Evolutionary conservation across 2,797 vertebrate genomes (phyloP).

Genomic region (Sebastolobus altivelis): DNA sequence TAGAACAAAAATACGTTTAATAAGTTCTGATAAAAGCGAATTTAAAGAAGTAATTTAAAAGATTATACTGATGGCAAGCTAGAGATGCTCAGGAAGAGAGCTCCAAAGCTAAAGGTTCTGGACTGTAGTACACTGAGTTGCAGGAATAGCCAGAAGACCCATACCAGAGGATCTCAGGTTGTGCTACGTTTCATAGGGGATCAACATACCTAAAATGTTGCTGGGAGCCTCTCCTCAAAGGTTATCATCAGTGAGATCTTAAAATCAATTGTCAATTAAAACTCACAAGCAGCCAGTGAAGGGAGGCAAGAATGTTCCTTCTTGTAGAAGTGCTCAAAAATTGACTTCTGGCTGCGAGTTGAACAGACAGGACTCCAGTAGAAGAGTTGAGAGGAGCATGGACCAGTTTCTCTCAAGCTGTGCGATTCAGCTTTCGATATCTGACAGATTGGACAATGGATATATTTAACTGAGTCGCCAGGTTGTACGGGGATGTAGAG

Average conservation of each 20-base stretch:
- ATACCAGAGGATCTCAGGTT: neutral
- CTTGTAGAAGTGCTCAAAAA: neutral
- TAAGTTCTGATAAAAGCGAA: neutral
- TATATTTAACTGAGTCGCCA: neutral
- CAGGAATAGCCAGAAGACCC: neutral
- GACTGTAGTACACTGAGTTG: neutral
- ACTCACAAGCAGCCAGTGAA: neutral
- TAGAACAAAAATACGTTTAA: neutral
- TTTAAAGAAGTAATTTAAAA: neutral
- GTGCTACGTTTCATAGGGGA: constrained; percentile 5
- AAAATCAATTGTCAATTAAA: constrained; percentile 15
- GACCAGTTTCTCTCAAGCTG: neutral
- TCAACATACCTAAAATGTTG: constrained; percentile 5
- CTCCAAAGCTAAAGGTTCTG: neutral
- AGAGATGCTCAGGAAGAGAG: neutral
- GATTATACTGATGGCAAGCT: neutral
- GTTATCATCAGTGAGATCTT: constrained; percentile 10
- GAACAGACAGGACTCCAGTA: neutral
- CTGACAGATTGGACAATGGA: neutral
- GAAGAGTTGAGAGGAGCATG: neutral
- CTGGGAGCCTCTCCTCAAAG: neutral
- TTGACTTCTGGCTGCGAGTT: neutral
- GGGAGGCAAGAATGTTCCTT: neutral
- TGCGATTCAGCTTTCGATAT: neutral
- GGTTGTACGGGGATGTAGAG: neutral